Percentiles rank a stretch among this genome's conserved stretches.
Evolutionary conservation across 2,797 vertebrate species (phyloP).

Genomic region (Acipenser transmontanus): DNA sequence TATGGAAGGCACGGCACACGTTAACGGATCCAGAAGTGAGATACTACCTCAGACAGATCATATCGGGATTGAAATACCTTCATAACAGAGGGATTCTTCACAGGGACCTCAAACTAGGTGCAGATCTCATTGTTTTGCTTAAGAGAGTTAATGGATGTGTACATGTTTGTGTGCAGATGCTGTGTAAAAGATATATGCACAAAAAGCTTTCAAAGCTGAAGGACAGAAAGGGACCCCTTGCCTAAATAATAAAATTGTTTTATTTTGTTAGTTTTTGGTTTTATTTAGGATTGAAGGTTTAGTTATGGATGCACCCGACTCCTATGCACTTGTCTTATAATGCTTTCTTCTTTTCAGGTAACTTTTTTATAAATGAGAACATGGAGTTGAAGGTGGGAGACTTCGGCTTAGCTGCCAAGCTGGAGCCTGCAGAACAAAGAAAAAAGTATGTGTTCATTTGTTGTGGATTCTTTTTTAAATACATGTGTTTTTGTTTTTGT

Average conservation of each 20-base stretch:
- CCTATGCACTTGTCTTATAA: no score
- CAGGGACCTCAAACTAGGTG: slow-evolving; percentile 94
- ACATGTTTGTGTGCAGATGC: no score
- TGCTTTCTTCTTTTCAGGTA: slow-evolving; percentile 59
- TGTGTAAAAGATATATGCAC: no score
- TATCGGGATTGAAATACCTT: slow-evolving; percentile 91
- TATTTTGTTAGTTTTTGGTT: no score
- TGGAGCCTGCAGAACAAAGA: slow-evolving; percentile 80
- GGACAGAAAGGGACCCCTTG: no score
- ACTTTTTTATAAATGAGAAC: slow-evolving; percentile 96
- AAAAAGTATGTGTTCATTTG: slow-evolving; percentile 74
- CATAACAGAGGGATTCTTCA: slow-evolving; percentile 89
- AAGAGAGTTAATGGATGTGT: no score
- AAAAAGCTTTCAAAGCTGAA: no score
- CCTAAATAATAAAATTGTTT: no score
- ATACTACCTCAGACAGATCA: slow-evolving; percentile 95
- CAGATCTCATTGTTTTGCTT: no score
- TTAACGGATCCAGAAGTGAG: slow-evolving; percentile 93
- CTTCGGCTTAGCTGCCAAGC: slow-evolving; percentile 86
- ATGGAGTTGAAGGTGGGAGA: slow-evolving; percentile 96
- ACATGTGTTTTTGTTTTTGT: not conserved
- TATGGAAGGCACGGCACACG: slow-evolving; percentile 94
- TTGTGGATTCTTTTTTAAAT: no score
- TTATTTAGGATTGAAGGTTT: no score
- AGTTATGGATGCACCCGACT: no score